A percentile compares a stretch with the other conserved stretches of the same genome.
These are phyloP conservation scores for Thryonomys swinderianus DNA, from an alignment of 2,113 vertebrate genomes.

Conservation along the genomic window DNA sequence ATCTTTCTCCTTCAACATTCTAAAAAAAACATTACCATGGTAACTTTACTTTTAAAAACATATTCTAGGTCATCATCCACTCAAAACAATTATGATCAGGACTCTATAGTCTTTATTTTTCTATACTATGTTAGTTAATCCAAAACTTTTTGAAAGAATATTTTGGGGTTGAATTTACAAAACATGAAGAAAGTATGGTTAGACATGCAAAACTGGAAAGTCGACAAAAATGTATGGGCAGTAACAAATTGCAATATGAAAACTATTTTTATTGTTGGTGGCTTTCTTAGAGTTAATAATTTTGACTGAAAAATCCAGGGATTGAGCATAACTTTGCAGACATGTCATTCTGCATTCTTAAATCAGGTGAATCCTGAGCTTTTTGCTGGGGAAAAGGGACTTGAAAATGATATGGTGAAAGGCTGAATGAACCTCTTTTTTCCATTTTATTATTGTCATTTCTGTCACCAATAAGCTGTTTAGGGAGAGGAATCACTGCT, in stretches of 20 bases:
- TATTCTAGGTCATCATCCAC: background rate
- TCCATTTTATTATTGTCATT: background rate
- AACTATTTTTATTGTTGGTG: background rate
- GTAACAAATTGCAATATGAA: background rate
- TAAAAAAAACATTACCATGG: background rate
- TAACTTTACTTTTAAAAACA: background rate
- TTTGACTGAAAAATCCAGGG: background rate
- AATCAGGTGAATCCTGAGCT: background rate
- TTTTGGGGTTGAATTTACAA: background rate
- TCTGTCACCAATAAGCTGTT: background rate
- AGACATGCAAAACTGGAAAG: background rate
- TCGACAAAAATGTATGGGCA: background rate
- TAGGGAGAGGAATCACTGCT: background rate
- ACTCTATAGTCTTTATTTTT: background rate
- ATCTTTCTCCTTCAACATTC: background rate
- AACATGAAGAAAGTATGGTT: background rate
- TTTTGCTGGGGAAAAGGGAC: background rate
- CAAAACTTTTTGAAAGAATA: background rate
- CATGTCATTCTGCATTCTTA: background rate
- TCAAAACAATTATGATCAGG: background rate
- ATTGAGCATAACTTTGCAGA: background rate
- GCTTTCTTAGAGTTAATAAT: background rate
- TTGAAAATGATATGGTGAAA: background rate
- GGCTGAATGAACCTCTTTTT: background rate
- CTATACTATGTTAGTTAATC: background rate